phyloP scores from a whole-genome alignment of 2,888 invertebrate genomes.

The Beris chalybata region DNA sequence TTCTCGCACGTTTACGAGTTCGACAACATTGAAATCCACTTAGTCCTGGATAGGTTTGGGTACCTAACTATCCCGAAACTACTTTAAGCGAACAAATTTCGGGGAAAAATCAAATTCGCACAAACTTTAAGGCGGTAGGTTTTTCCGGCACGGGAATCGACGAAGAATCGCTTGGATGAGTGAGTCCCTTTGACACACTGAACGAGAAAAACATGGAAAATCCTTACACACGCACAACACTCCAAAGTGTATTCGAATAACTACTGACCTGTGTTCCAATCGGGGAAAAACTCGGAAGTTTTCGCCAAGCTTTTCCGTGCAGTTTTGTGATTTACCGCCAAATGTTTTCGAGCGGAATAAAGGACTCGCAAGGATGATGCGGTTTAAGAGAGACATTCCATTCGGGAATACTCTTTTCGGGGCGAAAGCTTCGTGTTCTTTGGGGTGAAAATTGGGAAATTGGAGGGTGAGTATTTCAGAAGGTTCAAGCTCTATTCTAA shows the following conservation, averaged over 20 bases:
- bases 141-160: background rate
- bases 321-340: too few relatives aligned
- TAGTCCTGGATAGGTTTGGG: background rate
- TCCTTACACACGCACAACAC: constrained; percentile 12
- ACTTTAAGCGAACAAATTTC: background rate
- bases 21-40: constrained; percentile 24
- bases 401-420: too few relatives aligned
- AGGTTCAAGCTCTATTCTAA: too few relatives aligned
- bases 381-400: too few relatives aligned
- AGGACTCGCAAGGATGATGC: too few relatives aligned
- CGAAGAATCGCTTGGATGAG: constrained; percentile 5
- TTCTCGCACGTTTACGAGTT: background rate
- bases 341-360: too few relatives aligned
- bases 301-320: too few relatives aligned
- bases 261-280: constrained; percentile 9
- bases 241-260: constrained; percentile 13
- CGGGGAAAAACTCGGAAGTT: background rate
- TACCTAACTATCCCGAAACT: too few relatives aligned
- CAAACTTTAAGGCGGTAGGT: constrained; percentile 3
- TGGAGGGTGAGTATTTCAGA: too few relatives aligned
- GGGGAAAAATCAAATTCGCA: background rate
- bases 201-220: constrained; percentile 20
- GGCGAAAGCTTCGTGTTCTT: too few relatives aligned
- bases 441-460: too few relatives aligned
- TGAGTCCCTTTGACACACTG: constrained; percentile 20